Evolutionary conservation across 2,113 vertebrate species (phyloP).

Genomic region (Chlorocebus sabaeus): DNA sequence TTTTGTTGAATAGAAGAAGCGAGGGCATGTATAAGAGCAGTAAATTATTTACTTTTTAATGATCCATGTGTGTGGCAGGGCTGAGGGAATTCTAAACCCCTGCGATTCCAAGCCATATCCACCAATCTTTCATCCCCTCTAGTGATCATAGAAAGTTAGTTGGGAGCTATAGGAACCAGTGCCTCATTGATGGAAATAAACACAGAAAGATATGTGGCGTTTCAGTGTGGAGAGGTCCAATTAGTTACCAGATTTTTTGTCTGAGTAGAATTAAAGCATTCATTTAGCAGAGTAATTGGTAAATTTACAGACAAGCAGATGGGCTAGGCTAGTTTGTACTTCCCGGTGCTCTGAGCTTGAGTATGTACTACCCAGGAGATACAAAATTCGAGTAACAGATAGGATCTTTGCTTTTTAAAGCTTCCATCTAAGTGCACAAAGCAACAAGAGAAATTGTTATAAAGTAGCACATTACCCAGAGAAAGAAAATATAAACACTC

Average conservation of each 20-base stretch:
- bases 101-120: not conserved
- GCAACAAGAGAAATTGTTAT: not conserved
- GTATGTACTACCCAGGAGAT: accelerated
- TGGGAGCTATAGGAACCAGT: not conserved
- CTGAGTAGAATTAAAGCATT: not conserved
- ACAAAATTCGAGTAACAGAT: not conserved
- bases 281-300: not conserved
- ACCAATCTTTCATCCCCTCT: not conserved
- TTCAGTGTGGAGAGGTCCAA: not conserved
- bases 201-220: not conserved
- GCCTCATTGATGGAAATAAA: not conserved
- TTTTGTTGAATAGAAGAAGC: not conserved
- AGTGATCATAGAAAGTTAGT: not conserved
- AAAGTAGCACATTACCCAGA: not conserved
- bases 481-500: not conserved
- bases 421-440: not conserved
- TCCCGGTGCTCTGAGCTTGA: not conserved
- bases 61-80: no score
- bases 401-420: not conserved
- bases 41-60: not conserved
- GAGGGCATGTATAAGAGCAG: not conserved
- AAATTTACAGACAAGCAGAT: not conserved
- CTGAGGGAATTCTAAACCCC: not conserved
- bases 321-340: not conserved
- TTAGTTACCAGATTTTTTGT: not conserved